phyloP scores from a whole-genome alignment of 2,888 invertebrate species.

The Hemaris fuciformis region DNA sequence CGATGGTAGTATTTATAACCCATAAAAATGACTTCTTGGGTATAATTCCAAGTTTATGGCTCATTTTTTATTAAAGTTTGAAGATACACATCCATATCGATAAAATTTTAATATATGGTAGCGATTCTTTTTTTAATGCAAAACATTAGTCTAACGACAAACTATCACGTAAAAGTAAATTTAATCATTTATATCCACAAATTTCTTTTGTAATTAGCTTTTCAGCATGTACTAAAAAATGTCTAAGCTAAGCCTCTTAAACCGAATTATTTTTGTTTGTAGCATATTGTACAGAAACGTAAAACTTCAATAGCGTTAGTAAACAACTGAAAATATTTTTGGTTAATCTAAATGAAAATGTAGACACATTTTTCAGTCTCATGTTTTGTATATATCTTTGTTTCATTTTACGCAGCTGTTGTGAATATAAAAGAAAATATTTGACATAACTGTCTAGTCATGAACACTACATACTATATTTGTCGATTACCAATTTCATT shows the following conservation, averaged over 20 bases:
- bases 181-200: background rate
- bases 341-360: background rate
- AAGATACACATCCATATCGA: too few species aligned
- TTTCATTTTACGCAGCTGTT: background rate
- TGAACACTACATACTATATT: background rate
- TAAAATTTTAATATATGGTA: too few species aligned
- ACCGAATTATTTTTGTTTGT: background rate
- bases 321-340: background rate
- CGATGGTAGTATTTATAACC: too few species aligned
- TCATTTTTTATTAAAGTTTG: too few species aligned
- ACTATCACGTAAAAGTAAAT: too few species aligned
- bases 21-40: too few species aligned
- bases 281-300: background rate
- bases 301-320: background rate
- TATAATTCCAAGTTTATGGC: too few species aligned
- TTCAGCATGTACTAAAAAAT: background rate
- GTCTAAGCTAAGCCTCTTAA: background rate
- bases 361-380: background rate
- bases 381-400: background rate
- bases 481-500: constrained; percentile 1
- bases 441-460: constrained; percentile 18
- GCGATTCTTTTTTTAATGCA: too few species aligned
- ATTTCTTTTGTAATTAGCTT: background rate
- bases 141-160: too few species aligned
- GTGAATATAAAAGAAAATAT: constrained; percentile 1